Evolutionary conservation across 1,140 invertebrate species (phyloP).

Genomic region (Trialeurodes vaporariorum): DNA sequence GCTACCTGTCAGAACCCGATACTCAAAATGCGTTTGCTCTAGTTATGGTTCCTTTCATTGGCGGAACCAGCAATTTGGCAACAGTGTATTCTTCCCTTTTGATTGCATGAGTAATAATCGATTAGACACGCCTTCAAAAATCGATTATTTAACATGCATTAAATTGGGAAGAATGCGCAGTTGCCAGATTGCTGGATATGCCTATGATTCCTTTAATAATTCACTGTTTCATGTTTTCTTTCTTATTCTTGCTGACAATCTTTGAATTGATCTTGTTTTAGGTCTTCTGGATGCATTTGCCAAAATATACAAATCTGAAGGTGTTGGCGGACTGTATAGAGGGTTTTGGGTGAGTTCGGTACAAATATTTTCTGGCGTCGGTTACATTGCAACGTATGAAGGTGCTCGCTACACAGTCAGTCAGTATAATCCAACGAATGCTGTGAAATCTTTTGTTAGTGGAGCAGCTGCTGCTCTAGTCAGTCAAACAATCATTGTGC

Average conservation of each 20-base stretch:
- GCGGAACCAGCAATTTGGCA: too few species aligned
- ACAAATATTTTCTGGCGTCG: constrained; percentile 72
- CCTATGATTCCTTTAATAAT: too few species aligned
- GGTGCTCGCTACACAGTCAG: constrained; percentile 67
- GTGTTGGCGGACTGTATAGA: constrained; percentile 73
- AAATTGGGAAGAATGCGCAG: too few species aligned
- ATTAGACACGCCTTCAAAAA: too few species aligned
- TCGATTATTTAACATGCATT: too few species aligned
- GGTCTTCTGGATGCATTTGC: constrained; percentile 81
- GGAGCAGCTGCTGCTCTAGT: constrained; percentile 84
- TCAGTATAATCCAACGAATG: constrained; percentile 40
- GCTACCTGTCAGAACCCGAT: too few species aligned
- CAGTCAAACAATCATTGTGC: constrained; percentile 90
- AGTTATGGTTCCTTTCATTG: too few species aligned
- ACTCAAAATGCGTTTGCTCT: too few species aligned
- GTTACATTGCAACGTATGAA: constrained; percentile 95
- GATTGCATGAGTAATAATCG: too few species aligned
- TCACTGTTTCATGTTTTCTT: background rate
- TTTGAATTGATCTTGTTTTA: constrained; percentile 33
- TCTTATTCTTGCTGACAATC: too few species aligned
- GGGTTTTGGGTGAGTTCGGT: constrained; percentile 92
- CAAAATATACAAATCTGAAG: constrained; percentile 83
- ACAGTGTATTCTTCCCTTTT: too few species aligned
- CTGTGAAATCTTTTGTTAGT: constrained; percentile 57
- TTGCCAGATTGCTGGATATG: too few species aligned